These are phyloP conservation scores for human (Homo sapiens) DNA, from an alignment of 2,113 vertebrate species.

Conservation along the genomic window GRCh38 chr2:161200001-161200500, in stretches of 20 bases:
- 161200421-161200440: conserved; percentile 11
- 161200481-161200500: not conserved
- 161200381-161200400: conserved; percentile 50
- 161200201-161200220: conserved; percentile 92
- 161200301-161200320: conserved; percentile 55
- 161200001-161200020: conserved; percentile 88
- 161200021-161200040: conserved; percentile 89
- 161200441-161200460: conserved; percentile 43
- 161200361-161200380: conserved; percentile 60
- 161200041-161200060: conserved; percentile 90
- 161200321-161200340: conserved; percentile 67
- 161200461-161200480: conserved; percentile 47
- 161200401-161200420: not conserved
- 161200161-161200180: conserved; percentile 92
- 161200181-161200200: conserved; percentile 91
- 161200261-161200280: conserved; percentile 83
- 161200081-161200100: conserved; percentile 91
- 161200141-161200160: conserved; percentile 92
- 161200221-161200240: conserved; percentile 90
- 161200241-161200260: conserved; percentile 87
- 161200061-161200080: conserved; percentile 90
- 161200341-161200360: conserved; percentile 72
- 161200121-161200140: conserved; percentile 90
- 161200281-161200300: conserved; percentile 80
- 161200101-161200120: conserved; percentile 91